These are phyloP conservation scores for Phrynocephalus forsythii DNA, from an alignment of 2,797 vertebrate genomes.

Conservation along the genomic window DNA sequence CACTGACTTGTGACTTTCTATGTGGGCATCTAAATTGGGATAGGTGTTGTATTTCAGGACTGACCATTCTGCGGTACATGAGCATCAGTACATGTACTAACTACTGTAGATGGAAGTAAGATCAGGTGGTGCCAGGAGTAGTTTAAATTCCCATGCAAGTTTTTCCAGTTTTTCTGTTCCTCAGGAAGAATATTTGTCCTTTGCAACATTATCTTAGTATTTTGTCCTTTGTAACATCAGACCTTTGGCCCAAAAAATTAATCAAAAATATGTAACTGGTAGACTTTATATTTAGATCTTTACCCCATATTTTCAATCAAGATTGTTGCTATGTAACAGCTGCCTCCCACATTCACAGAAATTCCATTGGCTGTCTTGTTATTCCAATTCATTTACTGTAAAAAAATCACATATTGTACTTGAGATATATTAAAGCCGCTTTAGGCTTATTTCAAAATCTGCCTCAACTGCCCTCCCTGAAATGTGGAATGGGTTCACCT, in stretches of 20 bases:
- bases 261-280: neutral
- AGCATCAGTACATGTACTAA: neutral
- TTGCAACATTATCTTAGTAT: neutral
- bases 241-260: neutral
- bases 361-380: neutral
- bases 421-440: neutral
- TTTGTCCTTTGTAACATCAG: neutral
- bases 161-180: neutral
- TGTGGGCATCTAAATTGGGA: neutral
- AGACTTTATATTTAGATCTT: neutral
- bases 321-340: neutral
- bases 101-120: neutral
- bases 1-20: neutral
- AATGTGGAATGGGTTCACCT: neutral
- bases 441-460: neutral
- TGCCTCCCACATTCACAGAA: neutral
- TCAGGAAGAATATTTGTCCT: neutral
- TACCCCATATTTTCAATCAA: neutral
- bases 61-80: neutral
- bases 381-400: slow-evolving; percentile 1
- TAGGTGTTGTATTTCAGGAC: neutral
- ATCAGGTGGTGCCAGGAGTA: neutral
- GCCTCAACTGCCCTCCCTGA: neutral
- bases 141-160: neutral
- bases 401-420: neutral